Conservation (phyloP, 2,888 invertebrate species). For the Ochropacha duplaris region DNA sequence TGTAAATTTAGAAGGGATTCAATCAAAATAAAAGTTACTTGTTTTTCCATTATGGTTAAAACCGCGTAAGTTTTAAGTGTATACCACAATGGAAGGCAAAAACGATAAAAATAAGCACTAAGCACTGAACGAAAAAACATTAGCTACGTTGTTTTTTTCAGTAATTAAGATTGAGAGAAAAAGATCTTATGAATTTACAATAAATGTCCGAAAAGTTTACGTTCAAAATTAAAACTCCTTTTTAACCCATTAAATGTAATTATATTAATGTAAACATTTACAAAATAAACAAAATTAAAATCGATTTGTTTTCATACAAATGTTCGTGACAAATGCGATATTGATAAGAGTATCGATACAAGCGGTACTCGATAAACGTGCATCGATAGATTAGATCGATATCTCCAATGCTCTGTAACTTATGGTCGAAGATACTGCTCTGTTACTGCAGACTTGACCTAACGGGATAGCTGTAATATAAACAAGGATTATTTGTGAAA, state of each 20-base stretch:
- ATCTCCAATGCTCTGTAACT: slow-evolving; percentile 60
- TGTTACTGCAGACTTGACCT: not conserved
- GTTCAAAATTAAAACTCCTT: too few species aligned
- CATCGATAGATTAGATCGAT: slow-evolving; percentile 75
- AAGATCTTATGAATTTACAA: too few species aligned
- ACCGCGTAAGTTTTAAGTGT: slow-evolving; percentile 30
- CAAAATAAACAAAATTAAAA: not conserved
- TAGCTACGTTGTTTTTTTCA: slow-evolving; percentile 53
- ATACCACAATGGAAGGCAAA: slow-evolving; percentile 21
- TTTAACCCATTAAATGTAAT: too few species aligned
- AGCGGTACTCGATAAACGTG: slow-evolving; percentile 68
- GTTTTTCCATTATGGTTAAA: too few species aligned
- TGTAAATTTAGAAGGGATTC: too few species aligned
- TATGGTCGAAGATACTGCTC: slow-evolving; percentile 45
- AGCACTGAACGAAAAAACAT: slow-evolving; percentile 48
- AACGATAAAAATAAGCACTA: slow-evolving; percentile 45
- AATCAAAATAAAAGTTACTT: too few species aligned
- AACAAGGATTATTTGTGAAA: not conserved
- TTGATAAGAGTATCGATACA: slow-evolving; percentile 68
- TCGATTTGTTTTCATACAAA: slow-evolving; percentile 38
- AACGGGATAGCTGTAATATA: not conserved
- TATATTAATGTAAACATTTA: not conserved
- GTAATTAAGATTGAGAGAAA: slow-evolving; percentile 49
- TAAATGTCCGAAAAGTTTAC: too few species aligned
- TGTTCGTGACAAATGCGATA: slow-evolving; percentile 75